phyloP scores from a whole-genome alignment of 2,888 invertebrate species.

The Mimachlamys varia region DNA sequence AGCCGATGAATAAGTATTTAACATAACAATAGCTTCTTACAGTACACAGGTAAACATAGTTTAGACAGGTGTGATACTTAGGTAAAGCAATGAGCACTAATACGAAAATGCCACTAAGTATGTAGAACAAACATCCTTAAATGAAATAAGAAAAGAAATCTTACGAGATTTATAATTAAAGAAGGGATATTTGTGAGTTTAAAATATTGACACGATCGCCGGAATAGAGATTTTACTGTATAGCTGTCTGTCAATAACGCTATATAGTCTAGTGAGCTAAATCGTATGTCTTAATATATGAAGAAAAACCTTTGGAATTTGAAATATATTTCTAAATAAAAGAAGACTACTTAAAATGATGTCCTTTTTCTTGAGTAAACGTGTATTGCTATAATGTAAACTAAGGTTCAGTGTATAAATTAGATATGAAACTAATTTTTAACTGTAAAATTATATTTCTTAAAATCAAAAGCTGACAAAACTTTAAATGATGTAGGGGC shows the following conservation, averaged over 20 bases:
- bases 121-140: slow-evolving; percentile 36
- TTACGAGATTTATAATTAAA: slow-evolving; percentile 50
- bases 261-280: background rate
- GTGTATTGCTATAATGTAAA: background rate
- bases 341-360: background rate
- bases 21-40: background rate
- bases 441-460: background rate
- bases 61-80: slow-evolving; percentile 13
- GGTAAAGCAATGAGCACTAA: background rate
- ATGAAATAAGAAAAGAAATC: slow-evolving; percentile 28
- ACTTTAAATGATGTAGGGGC: background rate
- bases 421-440: background rate
- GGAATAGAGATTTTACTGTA: background rate
- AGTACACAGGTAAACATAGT: background rate
- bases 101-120: slow-evolving; percentile 17
- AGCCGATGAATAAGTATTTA: background rate
- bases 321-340: background rate
- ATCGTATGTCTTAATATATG: background rate
- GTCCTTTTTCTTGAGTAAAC: background rate
- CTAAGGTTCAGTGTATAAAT: background rate
- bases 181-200: slow-evolving; percentile 51
- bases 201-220: slow-evolving; percentile 46
- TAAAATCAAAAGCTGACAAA: background rate
- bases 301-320: background rate
- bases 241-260: slow-evolving; percentile 24